Evolutionary conservation across 2,797 vertebrate species (phyloP).

Genomic region (Decapterus maruadsi): DNA sequence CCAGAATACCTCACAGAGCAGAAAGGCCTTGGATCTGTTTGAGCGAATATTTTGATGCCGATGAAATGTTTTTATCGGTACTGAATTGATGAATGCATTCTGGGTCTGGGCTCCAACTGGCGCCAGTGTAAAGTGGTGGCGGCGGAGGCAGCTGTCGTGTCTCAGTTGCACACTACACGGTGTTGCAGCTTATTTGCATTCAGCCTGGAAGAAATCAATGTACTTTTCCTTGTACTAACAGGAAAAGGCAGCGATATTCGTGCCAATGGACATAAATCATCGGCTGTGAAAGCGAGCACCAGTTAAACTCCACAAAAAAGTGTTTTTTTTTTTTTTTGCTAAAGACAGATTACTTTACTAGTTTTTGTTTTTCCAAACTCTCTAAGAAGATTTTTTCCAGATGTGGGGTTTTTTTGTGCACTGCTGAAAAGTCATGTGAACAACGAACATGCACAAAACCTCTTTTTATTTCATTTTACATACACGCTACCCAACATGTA

Average conservation of each 20-base stretch:
- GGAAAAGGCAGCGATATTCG: background rate
- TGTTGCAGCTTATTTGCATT: background rate
- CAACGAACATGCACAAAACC: background rate
- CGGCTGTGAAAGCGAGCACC: background rate
- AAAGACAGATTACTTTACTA: background rate
- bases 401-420: background rate
- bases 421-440: background rate
- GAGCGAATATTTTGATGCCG: too few species aligned
- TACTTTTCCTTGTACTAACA: background rate
- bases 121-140: background rate
- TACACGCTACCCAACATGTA: too few species aligned
- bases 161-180: background rate
- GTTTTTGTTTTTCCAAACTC: background rate
- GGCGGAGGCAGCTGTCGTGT: background rate
- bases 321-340: background rate
- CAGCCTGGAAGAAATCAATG: constrained; percentile 1
- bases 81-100: too few species aligned
- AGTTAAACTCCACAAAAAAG: background rate
- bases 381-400: background rate
- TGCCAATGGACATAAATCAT: background rate
- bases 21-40: background rate
- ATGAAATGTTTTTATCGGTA: background rate
- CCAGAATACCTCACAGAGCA: background rate
- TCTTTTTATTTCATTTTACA: background rate
- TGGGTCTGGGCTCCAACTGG: background rate